Conservation (phyloP, 2,797 vertebrate genomes). For the Epinephelus malabaricus region DNA sequence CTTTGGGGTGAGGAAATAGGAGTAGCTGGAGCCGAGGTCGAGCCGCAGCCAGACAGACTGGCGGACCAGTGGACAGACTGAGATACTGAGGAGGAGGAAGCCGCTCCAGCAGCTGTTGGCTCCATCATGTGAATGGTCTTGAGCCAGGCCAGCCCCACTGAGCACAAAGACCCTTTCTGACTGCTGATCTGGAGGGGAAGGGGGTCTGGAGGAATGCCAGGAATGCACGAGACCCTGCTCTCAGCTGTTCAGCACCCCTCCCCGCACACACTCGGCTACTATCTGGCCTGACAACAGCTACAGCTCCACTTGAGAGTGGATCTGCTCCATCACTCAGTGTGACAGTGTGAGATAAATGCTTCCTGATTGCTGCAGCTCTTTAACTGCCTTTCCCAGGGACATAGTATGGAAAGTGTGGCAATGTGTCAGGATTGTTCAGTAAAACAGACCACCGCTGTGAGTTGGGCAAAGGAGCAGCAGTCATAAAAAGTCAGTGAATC, state of each 20-base stretch:
- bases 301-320: constrained; percentile 28
- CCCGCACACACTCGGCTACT: constrained; percentile 34
- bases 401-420: constrained; percentile 25
- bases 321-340: constrained; percentile 39
- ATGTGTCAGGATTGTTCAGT: constrained; percentile 18
- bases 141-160: constrained; percentile 51
- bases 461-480: not conserved
- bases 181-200: constrained; percentile 62
- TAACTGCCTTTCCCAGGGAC: constrained; percentile 8
- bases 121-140: constrained; percentile 73
- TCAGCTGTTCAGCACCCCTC: constrained; percentile 81
- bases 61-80: constrained; percentile 33
- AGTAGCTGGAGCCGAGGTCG: constrained; percentile 47
- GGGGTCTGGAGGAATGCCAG: constrained; percentile 78
- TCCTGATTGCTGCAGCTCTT: constrained; percentile 19
- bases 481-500: constrained; percentile 33
- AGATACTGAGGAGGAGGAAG: constrained; percentile 51
- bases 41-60: constrained; percentile 63
- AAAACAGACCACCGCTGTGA: constrained; percentile 31
- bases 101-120: constrained; percentile 81
- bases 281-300: constrained; percentile 57
- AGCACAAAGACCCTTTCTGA: constrained; percentile 82
- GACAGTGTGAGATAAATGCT: constrained; percentile 47
- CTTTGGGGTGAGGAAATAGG: constrained; percentile 32
- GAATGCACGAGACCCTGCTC: constrained; percentile 81